Evolutionary conservation across 1,140 invertebrate species (phyloP), one percentile per base, ranked within the genome.

Genomic region (Nylanderia fulva): DNA sequence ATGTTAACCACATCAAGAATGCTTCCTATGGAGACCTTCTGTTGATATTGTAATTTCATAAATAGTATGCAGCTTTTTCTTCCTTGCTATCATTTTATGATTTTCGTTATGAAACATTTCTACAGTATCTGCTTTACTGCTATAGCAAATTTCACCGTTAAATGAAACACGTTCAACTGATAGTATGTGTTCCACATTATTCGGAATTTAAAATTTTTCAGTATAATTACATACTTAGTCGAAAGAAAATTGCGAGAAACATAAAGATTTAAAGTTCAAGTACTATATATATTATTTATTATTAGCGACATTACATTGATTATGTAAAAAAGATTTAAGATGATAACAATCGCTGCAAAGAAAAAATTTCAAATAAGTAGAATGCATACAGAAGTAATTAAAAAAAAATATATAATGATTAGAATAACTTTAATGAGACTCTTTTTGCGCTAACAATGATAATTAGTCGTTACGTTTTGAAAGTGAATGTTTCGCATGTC

Each of bases 41-140:
- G 21, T 39, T 39, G 45, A 24, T 36, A 68, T 54, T 36, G 8
- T 42, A 4, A 0, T 64, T 77, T 42, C 39, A 48, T 21, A 60
- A 79, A 29, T 29, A n/a, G 18, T n/a, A n/a, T n/a, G n/a, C 36
- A 33, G 61, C 45, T 79, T 68, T 79, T 68, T 79, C 76, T 79
- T 79, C 45, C 39, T 36, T 8, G 60, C 42, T 36, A 21, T 21
- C 13, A 29, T 68, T 68, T 68, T 54, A 54, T 11, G 48, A n/a
- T 29, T 39, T 54, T 54, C 45, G 9, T 77, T 77, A 64, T 36
- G 74, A 77, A 77, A 64, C 33, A 11, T 68, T 6, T 21, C 21
- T 11, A 18, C 18, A 11, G 15, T 75, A n/a, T 33, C 48, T 8
- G 9, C 36, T n/a, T 18, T 13, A 21, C 76, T n/a, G n/a, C n/a